Evolutionary conservation across 2,113 vertebrate species (phyloP), one percentile per base, ranked within the genome.

Genomic region (Misgurnus anguillicaudatus): DNA sequence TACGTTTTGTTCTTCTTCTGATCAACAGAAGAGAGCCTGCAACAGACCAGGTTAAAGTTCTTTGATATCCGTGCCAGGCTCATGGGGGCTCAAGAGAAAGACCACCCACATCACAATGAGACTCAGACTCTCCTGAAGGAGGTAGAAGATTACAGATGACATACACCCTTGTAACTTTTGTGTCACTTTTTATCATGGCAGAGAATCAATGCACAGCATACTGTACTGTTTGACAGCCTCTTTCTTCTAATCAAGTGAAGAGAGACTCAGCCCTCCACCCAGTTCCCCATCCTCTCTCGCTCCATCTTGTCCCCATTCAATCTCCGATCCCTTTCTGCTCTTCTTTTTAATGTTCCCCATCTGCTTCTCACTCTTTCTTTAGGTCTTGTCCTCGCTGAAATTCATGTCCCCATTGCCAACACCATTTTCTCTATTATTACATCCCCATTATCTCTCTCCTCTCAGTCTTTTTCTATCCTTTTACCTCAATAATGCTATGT

Each of bases 121-220:
- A 24, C 57, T 62, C 66, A 51, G 11, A 64, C 64, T 82, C 64
- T 82, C 51, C 73, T 75, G 45, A 63, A 64, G 60, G 10, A 64
- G 80, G 58, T 77, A 61, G 36, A 60, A 72, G 64, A 76, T 86
- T 83, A 83, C 80, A 64, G 80, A 39, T 81, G 80, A 77, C 68
- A 72, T 63, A 70, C 68, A 55, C 75, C 45, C 70, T 66, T 67
- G 74, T 24, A 65, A 75, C 72, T 76, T 68, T 36, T 70, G 17
- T 78, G 78, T 16, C 2, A 66, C 36, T 84, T 86, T 88, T 87
- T 80, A 89, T 87, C 84, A 86, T 85, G 62, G 36, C 67, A 75
- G 39, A 71, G 82, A 80, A 75, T 66, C 71, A 80, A 68, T 83
- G 66, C 57, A 62, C 72, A 60, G 36, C 9, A 2, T 63, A 71